Conservation (phyloP, 2,797 vertebrate genomes). For the Bovichtus variegatus region DNA sequence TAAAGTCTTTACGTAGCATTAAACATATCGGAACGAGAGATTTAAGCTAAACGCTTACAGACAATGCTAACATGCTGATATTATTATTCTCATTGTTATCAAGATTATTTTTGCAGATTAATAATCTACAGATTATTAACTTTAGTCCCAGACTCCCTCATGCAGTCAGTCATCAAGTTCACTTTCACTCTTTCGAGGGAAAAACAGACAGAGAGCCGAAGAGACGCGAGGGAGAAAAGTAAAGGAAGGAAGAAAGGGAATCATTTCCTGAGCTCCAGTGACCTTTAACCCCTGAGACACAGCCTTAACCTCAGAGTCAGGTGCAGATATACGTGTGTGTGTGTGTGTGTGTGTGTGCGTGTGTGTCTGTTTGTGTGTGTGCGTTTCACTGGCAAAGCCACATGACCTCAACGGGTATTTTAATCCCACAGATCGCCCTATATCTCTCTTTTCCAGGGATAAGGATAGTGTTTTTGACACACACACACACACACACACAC, state of each 20-base stretch:
- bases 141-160: neutral
- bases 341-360: constrained; percentile 9
- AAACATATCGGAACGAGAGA: too few species aligned
- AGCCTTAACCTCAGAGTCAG: constrained; percentile 22
- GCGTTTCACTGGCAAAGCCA: constrained; percentile 29
- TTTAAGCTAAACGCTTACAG: too few species aligned
- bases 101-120: too few species aligned
- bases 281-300: constrained; percentile 34
- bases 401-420: constrained; percentile 47
- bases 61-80: too few species aligned
- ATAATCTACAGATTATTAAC: neutral
- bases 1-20: too few species aligned
- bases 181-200: constrained; percentile 2
- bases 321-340: constrained; percentile 16
- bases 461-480: constrained; percentile 41
- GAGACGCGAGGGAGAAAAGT: neutral
- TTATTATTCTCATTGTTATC: neutral
- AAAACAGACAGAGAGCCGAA: neutral
- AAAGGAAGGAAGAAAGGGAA: neutral
- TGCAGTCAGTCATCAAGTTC: neutral
- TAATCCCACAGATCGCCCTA: constrained; percentile 59
- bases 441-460: constrained; percentile 55
- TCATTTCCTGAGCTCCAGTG: neutral
- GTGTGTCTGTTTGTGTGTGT: constrained; percentile 17
- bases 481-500: constrained; percentile 12